Evolutionary conservation across 1,140 invertebrate species (phyloP), one percentile per base, ranked within the genome.

Genomic region (Zaprionus ornatus): DNA sequence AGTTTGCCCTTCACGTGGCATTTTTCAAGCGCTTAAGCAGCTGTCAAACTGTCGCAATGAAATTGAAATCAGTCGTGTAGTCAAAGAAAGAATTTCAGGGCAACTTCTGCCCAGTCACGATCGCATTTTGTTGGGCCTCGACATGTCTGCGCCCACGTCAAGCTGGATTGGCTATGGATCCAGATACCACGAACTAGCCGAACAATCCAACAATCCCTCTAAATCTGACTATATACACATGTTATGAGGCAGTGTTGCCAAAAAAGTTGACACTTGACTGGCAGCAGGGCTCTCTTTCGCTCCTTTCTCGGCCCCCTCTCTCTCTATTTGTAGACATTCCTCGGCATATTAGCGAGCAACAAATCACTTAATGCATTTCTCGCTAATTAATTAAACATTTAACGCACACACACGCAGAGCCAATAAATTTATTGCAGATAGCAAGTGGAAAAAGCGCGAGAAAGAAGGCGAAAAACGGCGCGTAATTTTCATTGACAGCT

Each of bases 401-500:
- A 88, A 80, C 81, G 77, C 84, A 80, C 62, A 78, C 71, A 88
- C 65, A 81, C 63, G 73, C 66, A 71, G 62, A 67, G 67, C 35
- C 71, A 50, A 80, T 79, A 76, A 88, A 88, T 88, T 90, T 79
- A 79, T 88, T 45, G 68, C 64, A 57, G 35, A 56, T 40, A 72
- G 45, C 15, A 64, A 37, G 13, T 45, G 35, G 9, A 32, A 55
- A 63, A 37, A 29, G 12, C 60, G 54, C 32, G 60, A 66, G 23
- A 32, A 57, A 57, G 64, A n/a, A 62, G 15, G 25, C 42, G 42
- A 54, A 73, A 73, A 79, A 65, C 56, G 56, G 74, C 69, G 78
- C 78, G 84, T 90, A 88, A 90, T 88, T 86, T 88, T 79, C 83
- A 90, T 88, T 88, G 85, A 88, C 84, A 88, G 85, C 85, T 85